These are phyloP conservation scores for Heterochromis multidens DNA, from an alignment of 2,113 vertebrate species.

Conservation along the genomic window DNA sequence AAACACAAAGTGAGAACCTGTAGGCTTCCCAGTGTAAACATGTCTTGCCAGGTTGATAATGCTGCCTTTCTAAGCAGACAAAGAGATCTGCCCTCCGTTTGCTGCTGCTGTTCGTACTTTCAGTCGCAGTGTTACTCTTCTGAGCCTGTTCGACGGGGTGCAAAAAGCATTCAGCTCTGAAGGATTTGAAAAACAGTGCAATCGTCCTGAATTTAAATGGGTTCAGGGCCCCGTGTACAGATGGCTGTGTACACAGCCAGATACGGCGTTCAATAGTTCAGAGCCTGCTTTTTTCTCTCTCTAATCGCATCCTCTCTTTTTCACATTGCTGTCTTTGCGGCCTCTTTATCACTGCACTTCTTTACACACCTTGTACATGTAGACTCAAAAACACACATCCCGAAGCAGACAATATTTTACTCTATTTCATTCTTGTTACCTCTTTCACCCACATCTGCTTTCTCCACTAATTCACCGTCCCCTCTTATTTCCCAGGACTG, in stretches of 20 bases:
- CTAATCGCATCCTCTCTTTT: conserved; percentile 38
- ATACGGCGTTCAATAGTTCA: conserved; percentile 51
- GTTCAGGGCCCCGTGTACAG: conserved; percentile 47
- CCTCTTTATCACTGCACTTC: conserved; percentile 41
- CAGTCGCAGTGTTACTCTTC: background rate
- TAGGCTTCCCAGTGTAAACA: background rate
- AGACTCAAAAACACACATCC: conserved; percentile 4
- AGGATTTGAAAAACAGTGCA: conserved; percentile 64
- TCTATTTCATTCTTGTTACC: background rate
- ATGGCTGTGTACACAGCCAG: conserved; percentile 46
- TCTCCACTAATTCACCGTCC: background rate
- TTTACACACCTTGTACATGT: conserved; percentile 1
- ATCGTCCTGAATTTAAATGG: conserved; percentile 66
- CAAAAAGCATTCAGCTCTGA: conserved; percentile 55
- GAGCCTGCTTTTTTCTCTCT: conserved; percentile 21
- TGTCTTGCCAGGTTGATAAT: conserved; percentile 3
- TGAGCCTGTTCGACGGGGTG: conserved; percentile 25
- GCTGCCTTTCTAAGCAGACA: conserved; percentile 19
- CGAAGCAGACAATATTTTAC: background rate
- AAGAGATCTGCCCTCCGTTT: conserved; percentile 6
- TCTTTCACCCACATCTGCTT: background rate
- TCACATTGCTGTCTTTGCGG: conserved; percentile 27
- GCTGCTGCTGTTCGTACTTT: conserved; percentile 13
- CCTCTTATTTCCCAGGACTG: background rate
- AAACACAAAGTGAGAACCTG: background rate